These are phyloP conservation scores for Psittacula cyanocephala DNA, from an alignment of 2,113 vertebrate species.

Conservation along the genomic window DNA sequence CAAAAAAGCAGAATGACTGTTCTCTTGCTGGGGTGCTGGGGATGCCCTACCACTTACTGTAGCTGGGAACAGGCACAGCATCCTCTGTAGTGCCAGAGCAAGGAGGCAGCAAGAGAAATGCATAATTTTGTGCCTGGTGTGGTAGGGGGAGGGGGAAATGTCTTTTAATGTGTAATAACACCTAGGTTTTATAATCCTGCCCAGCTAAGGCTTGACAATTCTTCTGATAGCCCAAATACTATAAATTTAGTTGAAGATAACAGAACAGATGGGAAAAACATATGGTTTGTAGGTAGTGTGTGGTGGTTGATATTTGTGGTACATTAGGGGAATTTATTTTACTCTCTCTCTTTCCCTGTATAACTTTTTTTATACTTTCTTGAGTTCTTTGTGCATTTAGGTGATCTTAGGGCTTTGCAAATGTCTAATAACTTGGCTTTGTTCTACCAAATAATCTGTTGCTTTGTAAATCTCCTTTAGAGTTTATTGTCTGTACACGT, in stretches of 20 bases:
- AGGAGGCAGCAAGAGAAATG: background rate
- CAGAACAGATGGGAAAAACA: conserved; percentile 85
- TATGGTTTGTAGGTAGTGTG: conserved; percentile 86
- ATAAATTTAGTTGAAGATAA: conserved; percentile 83
- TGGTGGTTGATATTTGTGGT: conserved; percentile 79
- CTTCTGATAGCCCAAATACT: conserved; percentile 84
- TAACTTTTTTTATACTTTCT: conserved; percentile 76
- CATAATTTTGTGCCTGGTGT: background rate
- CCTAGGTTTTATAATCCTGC: conserved; percentile 80
- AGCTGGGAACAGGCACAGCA: background rate
- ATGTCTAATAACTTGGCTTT: conserved; percentile 14
- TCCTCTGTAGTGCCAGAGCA: background rate
- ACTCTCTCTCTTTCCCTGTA: conserved; percentile 74
- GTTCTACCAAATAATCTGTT: background rate
- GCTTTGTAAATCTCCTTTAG: background rate
- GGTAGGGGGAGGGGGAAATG: conserved; percentile 15
- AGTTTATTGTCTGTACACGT: background rate
- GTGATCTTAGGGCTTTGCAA: conserved; percentile 28
- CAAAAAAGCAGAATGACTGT: background rate
- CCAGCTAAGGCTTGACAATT: conserved; percentile 79
- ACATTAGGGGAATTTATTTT: conserved; percentile 85
- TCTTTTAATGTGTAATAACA: conserved; percentile 75
- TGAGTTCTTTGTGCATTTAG: conserved; percentile 65
- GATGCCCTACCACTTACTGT: background rate
- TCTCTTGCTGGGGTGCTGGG: background rate